Percentiles rank a stretch among this genome's conserved stretches.
These are phyloP conservation scores for Caradrina kadenii DNA, from an alignment of 2,888 invertebrate species.

Conservation along the genomic window DNA sequence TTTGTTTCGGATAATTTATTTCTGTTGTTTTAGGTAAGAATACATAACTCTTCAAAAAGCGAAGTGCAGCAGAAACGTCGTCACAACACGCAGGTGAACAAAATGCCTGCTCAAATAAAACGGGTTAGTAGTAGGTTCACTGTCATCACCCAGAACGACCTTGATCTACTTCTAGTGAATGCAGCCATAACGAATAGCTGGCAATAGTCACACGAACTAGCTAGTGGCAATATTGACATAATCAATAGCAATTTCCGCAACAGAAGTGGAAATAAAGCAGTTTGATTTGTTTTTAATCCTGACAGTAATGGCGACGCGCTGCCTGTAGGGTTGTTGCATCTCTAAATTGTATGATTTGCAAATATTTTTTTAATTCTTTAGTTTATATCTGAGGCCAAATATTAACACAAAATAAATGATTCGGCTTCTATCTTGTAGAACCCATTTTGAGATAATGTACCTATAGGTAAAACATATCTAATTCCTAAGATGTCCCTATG, in stretches of 20 bases:
- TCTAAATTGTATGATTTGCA: background rate
- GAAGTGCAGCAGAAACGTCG: background rate
- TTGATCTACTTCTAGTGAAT: slow-evolving; percentile 1
- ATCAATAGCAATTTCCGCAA: slow-evolving; percentile 38
- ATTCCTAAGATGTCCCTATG: background rate
- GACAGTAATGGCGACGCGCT: slow-evolving; percentile 13
- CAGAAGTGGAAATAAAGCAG: slow-evolving; percentile 20
- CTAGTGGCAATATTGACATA: slow-evolving; percentile 29
- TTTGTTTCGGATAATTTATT: slow-evolving; percentile 7
- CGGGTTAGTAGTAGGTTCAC: background rate
- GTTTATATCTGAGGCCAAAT: background rate
- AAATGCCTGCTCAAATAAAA: too few species aligned
- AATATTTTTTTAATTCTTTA: background rate
- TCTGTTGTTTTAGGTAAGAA: slow-evolving; percentile 35
- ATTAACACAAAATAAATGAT: background rate
- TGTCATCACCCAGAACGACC: background rate
- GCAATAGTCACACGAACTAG: slow-evolving; percentile 3
- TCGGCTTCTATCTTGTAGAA: background rate
- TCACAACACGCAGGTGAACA: background rate
- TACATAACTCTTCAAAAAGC: background rate
- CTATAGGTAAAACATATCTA: background rate
- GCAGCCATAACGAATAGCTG: background rate
- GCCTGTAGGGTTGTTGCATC: slow-evolving; percentile 19
- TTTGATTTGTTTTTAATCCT: slow-evolving; percentile 52
- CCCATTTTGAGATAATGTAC: too few species aligned